Evolutionary conservation across 2,113 vertebrate genomes (phyloP), one percentile per base, ranked within the genome.

Genomic region (Strigops habroptila): DNA sequence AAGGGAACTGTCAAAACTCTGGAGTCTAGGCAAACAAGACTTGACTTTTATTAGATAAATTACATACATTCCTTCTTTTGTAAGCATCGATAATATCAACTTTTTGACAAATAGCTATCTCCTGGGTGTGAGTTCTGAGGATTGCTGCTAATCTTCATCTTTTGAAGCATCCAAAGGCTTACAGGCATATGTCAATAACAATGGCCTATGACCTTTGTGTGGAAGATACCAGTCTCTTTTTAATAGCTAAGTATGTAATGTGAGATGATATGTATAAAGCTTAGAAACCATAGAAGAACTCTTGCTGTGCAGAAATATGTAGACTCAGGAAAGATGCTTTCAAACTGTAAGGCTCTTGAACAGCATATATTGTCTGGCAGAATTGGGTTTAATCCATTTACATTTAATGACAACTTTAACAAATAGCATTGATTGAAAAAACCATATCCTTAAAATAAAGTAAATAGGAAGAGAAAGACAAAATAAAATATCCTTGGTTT

Each of bases 111-210:
- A 97, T 57, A 94, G 67, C 69, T 88, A 80, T 98, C 98, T 98
- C 97, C 67, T 80, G 97, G 97, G 97, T 97, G 44, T 0, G 2
- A 95, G 93, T 98, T 98, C 96, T 98, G 96, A 98, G 96, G 92
- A 89, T 89, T 82, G 63, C 86, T 94, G 94, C 95, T 97, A 98
- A 98, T 98, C 98, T 98, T 97, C 97, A 88, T 80, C 82, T 97
- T 98, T 98, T 98, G 98, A 98, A 98, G 97, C 93, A 90, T 95
- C 95, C 53, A 62, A 90, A 90, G 95, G 97, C 97, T 98, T 98
- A 98, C 97, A 98, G 96, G 92, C 91, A 41, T 62, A 75, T 94
- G 96, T 98, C 97, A 95, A 98, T 98, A 98, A 95, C 93, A 62
- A 73, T 74, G 96, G 88, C 96, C 95, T 96, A 43, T 94, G 95